These are phyloP conservation scores for Eupleurogrammus muticus DNA, from an alignment of 2,797 vertebrate species.

Conservation along the genomic window DNA sequence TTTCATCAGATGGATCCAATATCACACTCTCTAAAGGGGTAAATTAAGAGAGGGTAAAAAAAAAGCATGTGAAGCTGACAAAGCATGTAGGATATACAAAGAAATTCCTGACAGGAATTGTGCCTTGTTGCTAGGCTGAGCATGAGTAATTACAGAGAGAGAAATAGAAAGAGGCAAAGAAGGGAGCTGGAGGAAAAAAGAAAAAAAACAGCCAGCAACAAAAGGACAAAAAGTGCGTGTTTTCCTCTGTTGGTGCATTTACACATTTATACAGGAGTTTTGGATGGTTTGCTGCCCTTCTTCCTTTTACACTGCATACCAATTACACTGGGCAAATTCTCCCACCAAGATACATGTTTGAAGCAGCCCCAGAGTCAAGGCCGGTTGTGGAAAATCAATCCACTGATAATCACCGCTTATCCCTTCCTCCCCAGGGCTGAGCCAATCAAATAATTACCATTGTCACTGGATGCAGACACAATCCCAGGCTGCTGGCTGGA, in stretches of 20 bases:
- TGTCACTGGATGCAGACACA: slow-evolving; percentile 27
- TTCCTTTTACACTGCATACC: slow-evolving; percentile 25
- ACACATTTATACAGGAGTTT: slow-evolving; percentile 1
- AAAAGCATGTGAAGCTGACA: background rate
- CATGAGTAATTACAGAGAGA: slow-evolving; percentile 2
- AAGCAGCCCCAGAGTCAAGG: slow-evolving; percentile 22
- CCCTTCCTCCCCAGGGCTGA: slow-evolving; percentile 28
- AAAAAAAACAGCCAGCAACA: slow-evolving; percentile 1
- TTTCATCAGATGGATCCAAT: slow-evolving; percentile 1
- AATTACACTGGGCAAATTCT: slow-evolving; percentile 21
- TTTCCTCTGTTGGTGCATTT: slow-evolving; percentile 8
- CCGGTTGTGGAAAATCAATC: slow-evolving; percentile 50
- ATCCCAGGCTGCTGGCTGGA: background rate
- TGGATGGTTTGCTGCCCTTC: background rate
- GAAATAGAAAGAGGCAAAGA: background rate
- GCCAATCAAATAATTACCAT: slow-evolving; percentile 56
- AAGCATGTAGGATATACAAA: background rate
- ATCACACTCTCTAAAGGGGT: background rate
- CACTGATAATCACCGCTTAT: slow-evolving; percentile 56
- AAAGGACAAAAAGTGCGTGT: background rate
- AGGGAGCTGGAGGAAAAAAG: slow-evolving; percentile 9
- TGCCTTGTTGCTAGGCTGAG: slow-evolving; percentile 7
- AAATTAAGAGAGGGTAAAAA: background rate
- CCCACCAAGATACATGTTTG: slow-evolving; percentile 34
- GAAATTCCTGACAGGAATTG: slow-evolving; percentile 6